Evolutionary conservation across 2,113 vertebrate genomes (phyloP).

Genomic region (Brachyhypopomus occidentalis): DNA sequence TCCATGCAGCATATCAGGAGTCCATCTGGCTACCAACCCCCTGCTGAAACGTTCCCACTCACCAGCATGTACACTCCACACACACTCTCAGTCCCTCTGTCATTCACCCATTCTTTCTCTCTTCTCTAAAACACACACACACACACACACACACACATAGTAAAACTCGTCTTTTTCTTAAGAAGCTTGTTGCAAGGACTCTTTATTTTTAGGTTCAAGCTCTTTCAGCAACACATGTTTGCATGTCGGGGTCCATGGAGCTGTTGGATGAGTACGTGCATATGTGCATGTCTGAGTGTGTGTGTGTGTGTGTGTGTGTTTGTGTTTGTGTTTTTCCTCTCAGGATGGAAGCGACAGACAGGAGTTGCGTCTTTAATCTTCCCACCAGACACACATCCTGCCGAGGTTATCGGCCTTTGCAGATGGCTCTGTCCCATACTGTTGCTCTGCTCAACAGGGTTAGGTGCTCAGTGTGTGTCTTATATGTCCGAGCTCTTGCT

Average conservation of each 20-base stretch:
- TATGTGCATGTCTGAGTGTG: conserved; percentile 16
- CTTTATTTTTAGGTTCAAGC: not conserved
- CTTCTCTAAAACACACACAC: not conserved
- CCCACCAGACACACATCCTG: conserved; percentile 35
- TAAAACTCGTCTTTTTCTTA: not conserved
- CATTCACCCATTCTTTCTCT: not conserved
- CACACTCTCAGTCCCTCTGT: not conserved
- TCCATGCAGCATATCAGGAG: not conserved
- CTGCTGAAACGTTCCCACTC: too few species aligned
- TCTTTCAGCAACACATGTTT: conserved; percentile 28
- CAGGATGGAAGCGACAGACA: conserved; percentile 23
- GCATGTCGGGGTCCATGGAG: not conserved
- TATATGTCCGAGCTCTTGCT: not conserved
- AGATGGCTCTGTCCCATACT: not conserved
- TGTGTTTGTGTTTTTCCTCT: not conserved
- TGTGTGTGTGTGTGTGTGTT: conserved; percentile 27
- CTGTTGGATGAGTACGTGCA: not conserved
- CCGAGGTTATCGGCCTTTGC: conserved; percentile 44
- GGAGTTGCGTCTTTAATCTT: conserved; percentile 4
- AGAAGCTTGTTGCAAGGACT: not conserved
- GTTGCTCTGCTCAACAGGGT: not conserved
- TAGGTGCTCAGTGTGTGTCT: not conserved
- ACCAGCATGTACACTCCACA: not conserved
- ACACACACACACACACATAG: too few species aligned
- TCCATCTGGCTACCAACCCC: not conserved